Percentiles rank a stretch among this genome's conserved stretches.
phyloP scores from a whole-genome alignment of 2,888 invertebrate species.

The Ptychoptera albimana region DNA sequence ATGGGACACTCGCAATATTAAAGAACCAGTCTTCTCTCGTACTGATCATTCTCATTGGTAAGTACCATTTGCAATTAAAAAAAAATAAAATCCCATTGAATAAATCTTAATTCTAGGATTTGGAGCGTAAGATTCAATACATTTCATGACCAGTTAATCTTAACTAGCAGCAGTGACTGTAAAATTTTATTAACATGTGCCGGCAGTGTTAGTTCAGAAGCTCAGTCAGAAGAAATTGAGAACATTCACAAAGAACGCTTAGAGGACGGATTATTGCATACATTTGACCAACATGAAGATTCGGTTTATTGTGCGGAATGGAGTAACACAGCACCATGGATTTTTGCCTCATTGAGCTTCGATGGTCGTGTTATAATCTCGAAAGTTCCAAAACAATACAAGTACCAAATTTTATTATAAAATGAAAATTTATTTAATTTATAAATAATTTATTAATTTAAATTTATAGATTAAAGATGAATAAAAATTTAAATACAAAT shows the following conservation, averaged over 20 bases:
- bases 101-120: slow-evolving; percentile 38
- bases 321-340: slow-evolving; percentile 97
- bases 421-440: neutral
- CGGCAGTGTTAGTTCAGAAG: slow-evolving; percentile 75
- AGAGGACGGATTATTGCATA: slow-evolving; percentile 77
- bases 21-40: slow-evolving; percentile 60
- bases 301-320: slow-evolving; percentile 95
- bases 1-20: slow-evolving; percentile 83
- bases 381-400: slow-evolving; percentile 82
- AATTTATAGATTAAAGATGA: too few relatives aligned
- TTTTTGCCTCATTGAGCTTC: slow-evolving; percentile 95
- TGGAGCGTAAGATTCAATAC: slow-evolving; percentile 92
- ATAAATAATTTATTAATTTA: neutral
- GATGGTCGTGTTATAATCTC: slow-evolving; percentile 91
- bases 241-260: slow-evolving; percentile 24
- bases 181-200: slow-evolving; percentile 78
- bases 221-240: slow-evolving; percentile 31
- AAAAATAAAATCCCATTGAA: slow-evolving; percentile 8
- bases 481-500: too few relatives aligned
- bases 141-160: slow-evolving; percentile 88
- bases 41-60: slow-evolving; percentile 81
- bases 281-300: slow-evolving; percentile 95
- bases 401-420: slow-evolving; percentile 80
- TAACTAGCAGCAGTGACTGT: slow-evolving; percentile 91
- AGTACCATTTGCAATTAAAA: too few relatives aligned